These are phyloP conservation scores for Natator depressus DNA, from an alignment of 2,113 vertebrate genomes.

Conservation along the genomic window DNA sequence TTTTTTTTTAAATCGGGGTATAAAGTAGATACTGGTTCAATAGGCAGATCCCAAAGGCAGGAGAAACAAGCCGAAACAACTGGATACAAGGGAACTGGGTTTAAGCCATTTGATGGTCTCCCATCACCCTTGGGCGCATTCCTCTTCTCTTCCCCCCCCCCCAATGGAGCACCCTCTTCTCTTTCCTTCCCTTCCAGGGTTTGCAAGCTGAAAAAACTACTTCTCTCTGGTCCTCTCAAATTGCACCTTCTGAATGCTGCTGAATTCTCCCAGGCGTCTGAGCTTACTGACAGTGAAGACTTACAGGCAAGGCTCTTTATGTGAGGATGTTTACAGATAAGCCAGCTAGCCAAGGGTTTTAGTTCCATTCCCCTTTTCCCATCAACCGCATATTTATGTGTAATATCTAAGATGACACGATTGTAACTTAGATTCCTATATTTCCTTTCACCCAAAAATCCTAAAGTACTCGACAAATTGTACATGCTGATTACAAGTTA, in stretches of 20 bases:
- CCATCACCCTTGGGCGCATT: neutral
- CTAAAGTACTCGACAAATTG: neutral
- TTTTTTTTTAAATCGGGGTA: neutral
- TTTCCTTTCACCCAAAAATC: conserved; percentile 11
- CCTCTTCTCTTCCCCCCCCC: neutral
- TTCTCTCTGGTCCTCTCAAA: neutral
- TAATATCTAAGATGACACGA: conserved; percentile 36
- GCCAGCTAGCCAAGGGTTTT: conserved; percentile 52
- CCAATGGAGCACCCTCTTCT: neutral
- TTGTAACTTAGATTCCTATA: conserved; percentile 6
- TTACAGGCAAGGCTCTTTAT: conserved; percentile 54
- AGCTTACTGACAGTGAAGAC: conserved; percentile 54
- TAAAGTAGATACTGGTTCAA: neutral
- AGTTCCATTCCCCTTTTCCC: conserved; percentile 50
- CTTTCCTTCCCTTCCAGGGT: neutral
- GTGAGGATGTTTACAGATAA: conserved; percentile 66
- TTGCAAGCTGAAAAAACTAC: neutral
- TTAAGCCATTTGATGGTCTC: neutral
- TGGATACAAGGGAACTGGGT: too few species aligned
- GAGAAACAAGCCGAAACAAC: neutral
- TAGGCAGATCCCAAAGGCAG: neutral
- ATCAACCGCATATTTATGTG: neutral
- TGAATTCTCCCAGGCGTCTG: conserved; percentile 9
- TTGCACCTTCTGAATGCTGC: neutral
- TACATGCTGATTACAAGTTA: neutral